These are phyloP conservation scores for Pygoscelis adeliae DNA, from an alignment of 2,113 vertebrate species.

Conservation along the genomic window DNA sequence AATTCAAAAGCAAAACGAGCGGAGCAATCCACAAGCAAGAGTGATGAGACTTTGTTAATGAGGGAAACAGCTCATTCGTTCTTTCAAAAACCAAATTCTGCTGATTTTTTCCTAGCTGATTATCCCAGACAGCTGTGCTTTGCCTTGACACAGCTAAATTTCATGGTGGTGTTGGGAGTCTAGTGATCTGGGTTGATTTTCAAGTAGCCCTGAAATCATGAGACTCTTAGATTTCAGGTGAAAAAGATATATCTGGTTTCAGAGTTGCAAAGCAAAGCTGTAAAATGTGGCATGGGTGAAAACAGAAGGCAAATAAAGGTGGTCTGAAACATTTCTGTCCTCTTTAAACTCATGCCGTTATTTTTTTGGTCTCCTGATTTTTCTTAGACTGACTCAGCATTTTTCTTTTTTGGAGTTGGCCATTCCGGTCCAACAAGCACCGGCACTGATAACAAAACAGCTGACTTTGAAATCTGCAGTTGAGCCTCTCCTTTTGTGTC, in stretches of 20 bases:
- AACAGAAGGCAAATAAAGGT: not conserved
- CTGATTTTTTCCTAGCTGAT: not conserved
- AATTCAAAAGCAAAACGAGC: not conserved
- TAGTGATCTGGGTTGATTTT: not conserved
- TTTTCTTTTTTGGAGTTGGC: not conserved
- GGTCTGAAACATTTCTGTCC: not conserved
- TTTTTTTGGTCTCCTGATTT: not conserved
- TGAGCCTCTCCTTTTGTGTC: not conserved
- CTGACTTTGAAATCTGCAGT: not conserved
- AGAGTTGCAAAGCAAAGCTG: not conserved
- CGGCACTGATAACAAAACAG: not conserved
- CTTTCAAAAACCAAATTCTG: not conserved
- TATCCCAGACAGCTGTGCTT: not conserved
- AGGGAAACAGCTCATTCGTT: not conserved
- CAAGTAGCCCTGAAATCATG: not conserved
- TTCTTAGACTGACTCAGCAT: not conserved
- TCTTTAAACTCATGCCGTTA: not conserved
- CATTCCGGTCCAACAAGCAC: rapidly evolving
- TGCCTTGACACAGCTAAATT: not conserved
- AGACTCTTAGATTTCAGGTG: not conserved
- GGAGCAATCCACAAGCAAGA: not conserved
- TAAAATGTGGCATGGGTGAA: not conserved
- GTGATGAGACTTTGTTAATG: not conserved
- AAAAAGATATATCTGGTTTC: not conserved
- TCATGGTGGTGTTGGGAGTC: not conserved